Conservation (phyloP, 2,888 invertebrate genomes). For the Amphipyra tragopoginis region DNA sequence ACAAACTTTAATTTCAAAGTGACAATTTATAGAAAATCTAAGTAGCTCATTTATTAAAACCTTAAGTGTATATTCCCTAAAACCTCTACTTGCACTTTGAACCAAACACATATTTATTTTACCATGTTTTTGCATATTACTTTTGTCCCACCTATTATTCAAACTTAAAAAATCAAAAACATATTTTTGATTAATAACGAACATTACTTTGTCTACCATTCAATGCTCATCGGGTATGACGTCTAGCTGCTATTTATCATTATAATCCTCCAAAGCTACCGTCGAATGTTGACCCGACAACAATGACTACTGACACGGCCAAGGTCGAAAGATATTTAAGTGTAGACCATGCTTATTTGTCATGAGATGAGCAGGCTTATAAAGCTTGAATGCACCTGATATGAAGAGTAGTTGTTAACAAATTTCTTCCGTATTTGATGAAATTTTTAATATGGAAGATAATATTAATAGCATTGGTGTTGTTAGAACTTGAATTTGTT, state of each 20-base stretch:
- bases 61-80: conserved; percentile 15
- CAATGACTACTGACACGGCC: conserved; percentile 49
- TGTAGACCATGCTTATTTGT: conserved; percentile 48
- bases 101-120: conserved; percentile 27
- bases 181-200: conserved; percentile 49
- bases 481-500: neutral
- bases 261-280: conserved; percentile 57
- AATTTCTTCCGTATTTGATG: conserved; percentile 10
- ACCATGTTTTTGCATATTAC: conserved; percentile 41
- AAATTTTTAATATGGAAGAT: conserved; percentile 8
- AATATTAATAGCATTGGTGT: neutral
- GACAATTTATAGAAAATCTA: neutral
- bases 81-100: conserved; percentile 37
- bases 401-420: conserved; percentile 6
- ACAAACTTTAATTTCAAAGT: too few relatives aligned
- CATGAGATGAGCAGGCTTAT: conserved; percentile 53
- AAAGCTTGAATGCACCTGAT: conserved; percentile 32
- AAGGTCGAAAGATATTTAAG: conserved; percentile 38
- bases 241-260: conserved; percentile 48
- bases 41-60: conserved; percentile 3
- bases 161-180: conserved; percentile 33
- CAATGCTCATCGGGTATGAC: conserved; percentile 40
- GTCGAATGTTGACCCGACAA: conserved; percentile 54
- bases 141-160: conserved; percentile 19
- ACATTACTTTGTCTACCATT: conserved; percentile 51